A percentile compares a stretch with the other conserved stretches of the same genome.
These are phyloP conservation scores for Anagrus nilaparvatae DNA, from an alignment of 1,140 invertebrate genomes.

Conservation along the genomic window DNA sequence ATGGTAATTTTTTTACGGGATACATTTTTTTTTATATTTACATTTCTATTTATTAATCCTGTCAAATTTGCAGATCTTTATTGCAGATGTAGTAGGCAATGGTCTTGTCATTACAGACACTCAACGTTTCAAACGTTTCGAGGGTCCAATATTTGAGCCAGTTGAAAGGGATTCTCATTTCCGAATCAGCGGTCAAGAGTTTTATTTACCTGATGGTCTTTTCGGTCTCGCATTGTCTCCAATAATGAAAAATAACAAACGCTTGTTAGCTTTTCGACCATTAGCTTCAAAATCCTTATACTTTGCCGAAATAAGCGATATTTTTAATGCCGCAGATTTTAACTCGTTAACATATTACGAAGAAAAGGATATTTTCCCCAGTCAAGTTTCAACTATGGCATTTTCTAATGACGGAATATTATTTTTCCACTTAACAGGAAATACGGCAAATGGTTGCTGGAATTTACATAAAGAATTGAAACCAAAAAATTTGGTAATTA, in stretches of 20 bases:
- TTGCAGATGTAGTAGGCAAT: too few species aligned
- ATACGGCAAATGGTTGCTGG: not conserved
- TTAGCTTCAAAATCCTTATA: not conserved
- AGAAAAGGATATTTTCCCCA: not conserved
- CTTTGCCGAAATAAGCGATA: not conserved
- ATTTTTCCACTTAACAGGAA: not conserved
- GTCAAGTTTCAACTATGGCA: conserved; percentile 18
- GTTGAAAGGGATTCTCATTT: not conserved
- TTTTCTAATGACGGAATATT: not conserved
- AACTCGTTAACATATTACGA: not conserved
- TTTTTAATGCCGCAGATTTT: not conserved
- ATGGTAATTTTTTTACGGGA: too few species aligned
- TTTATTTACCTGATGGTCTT: not conserved
- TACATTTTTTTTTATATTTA: too few species aligned
- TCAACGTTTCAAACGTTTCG: too few species aligned
- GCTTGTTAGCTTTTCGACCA: not conserved
- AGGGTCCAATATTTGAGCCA: not conserved
- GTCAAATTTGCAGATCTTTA: too few species aligned
- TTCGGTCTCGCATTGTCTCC: not conserved
- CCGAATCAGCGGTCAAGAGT: not conserved
- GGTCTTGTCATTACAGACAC: too few species aligned
- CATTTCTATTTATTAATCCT: too few species aligned
- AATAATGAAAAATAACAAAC: too few species aligned
- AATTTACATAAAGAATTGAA: too few species aligned
- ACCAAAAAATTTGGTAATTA: not conserved